Conservation (phyloP, 1,140 invertebrate genomes). For the Nasonia longicornis region DNA sequence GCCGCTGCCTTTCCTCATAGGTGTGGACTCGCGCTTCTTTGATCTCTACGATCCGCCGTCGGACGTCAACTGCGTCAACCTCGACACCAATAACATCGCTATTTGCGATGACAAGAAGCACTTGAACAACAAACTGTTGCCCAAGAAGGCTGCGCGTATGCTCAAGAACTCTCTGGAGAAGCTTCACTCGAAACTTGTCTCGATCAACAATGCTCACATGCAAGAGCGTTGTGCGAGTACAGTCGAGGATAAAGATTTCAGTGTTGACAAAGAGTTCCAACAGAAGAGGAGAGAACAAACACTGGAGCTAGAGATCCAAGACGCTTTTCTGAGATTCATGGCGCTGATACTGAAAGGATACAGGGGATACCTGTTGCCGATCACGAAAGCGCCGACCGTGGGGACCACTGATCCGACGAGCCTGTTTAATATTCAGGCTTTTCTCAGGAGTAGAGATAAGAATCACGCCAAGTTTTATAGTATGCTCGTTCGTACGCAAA, state of each 20-base stretch:
- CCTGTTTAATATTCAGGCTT: slow-evolving; percentile 93
- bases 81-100: slow-evolving; percentile 96
- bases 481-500: slow-evolving; percentile 92
- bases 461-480: slow-evolving; percentile 92
- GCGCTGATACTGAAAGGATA: slow-evolving; percentile 94
- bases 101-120: slow-evolving; percentile 89
- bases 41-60: slow-evolving; percentile 96
- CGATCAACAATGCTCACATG: slow-evolving; percentile 46
- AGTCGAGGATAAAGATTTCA: slow-evolving; percentile 63
- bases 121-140: slow-evolving; percentile 86
- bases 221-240: slow-evolving; percentile 2
- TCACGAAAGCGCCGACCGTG: slow-evolving; percentile 92
- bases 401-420: slow-evolving; percentile 95
- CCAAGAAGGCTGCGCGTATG: slow-evolving; percentile 87
- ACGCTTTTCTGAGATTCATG: slow-evolving; percentile 97
- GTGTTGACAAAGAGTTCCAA: slow-evolving; percentile 80
- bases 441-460: slow-evolving; percentile 79
- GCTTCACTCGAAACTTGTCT: slow-evolving; percentile 71
- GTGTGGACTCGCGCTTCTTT: slow-evolving; percentile 96
- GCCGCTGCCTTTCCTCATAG: slow-evolving; percentile 96
- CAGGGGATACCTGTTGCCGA: slow-evolving; percentile 89
- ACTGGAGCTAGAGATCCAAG: slow-evolving; percentile 94
- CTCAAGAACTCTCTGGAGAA: slow-evolving; percentile 81
- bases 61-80: slow-evolving; percentile 97
- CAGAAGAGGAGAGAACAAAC: slow-evolving; percentile 80